Percentiles rank a stretch among this genome's conserved stretches.
Evolutionary conservation across 2,797 vertebrate species (phyloP).

Genomic region (Platalea minor): DNA sequence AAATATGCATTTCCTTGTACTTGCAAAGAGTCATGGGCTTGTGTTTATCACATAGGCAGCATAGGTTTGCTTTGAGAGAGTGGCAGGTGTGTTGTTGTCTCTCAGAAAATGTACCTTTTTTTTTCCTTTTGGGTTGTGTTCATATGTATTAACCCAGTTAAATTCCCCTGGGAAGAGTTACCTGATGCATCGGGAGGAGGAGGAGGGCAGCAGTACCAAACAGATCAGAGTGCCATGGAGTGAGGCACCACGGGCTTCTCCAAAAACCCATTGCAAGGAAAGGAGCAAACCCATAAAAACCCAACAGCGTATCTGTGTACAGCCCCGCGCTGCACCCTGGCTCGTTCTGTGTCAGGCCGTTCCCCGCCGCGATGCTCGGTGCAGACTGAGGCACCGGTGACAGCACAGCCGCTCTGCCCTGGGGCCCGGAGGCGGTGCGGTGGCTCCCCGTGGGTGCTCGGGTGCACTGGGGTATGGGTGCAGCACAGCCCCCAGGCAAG

Average conservation of each 20-base stretch:
- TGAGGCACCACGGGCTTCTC: accelerated
- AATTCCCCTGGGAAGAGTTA: background rate
- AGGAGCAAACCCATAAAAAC: background rate
- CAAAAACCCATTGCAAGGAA: background rate
- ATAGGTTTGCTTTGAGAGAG: background rate
- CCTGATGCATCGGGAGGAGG: background rate
- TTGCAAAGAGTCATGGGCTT: background rate
- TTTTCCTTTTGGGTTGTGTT: background rate
- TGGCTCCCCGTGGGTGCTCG: background rate
- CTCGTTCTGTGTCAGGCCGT: accelerated
- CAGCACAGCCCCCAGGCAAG: background rate
- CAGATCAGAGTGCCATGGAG: accelerated
- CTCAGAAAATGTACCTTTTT: background rate
- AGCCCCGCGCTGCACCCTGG: accelerated
- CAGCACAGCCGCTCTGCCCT: background rate
- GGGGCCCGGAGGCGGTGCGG: accelerated
- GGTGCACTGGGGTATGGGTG: background rate
- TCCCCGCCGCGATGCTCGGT: accelerated
- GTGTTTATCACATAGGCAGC: background rate
- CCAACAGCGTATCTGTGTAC: accelerated
- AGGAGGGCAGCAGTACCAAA: background rate
- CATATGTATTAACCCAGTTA: background rate
- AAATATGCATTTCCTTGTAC: background rate
- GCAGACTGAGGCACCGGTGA: accelerated
- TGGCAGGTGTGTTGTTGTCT: background rate